A percentile compares a stretch with the other conserved stretches of the same genome.
Conservation (phyloP, 2,888 invertebrate species). For the Syrphus vitripennis region DNA sequence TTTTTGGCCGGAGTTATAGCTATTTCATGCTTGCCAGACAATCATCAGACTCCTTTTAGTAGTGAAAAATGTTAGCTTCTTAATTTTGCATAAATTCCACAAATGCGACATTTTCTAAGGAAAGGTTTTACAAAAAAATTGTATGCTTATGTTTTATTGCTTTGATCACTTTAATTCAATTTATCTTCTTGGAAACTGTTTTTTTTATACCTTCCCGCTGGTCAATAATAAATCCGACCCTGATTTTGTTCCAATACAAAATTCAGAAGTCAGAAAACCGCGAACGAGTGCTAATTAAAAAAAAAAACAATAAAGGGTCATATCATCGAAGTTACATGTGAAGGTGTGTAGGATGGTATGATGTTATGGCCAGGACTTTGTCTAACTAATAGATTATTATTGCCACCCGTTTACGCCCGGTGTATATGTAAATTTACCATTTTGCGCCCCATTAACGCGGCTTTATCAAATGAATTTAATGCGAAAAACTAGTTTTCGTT, state of each 20-base stretch:
- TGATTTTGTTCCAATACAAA: not conserved
- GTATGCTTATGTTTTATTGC: no score
- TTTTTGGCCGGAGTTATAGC: no score
- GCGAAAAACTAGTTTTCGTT: conserved; percentile 38
- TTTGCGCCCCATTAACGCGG: conserved; percentile 51
- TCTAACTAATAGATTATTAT: conserved; percentile 45
- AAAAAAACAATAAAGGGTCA: not conserved
- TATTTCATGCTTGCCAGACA: no score
- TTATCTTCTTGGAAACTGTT: no score
- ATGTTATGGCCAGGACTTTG: not conserved
- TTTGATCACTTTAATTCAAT: no score
- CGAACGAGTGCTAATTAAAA: not conserved
- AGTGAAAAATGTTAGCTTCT: no score
- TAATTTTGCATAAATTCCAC: no score
- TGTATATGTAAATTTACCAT: conserved; percentile 39
- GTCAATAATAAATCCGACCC: not conserved
- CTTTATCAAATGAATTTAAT: conserved; percentile 45
- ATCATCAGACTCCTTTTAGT: no score
- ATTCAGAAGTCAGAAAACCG: not conserved
- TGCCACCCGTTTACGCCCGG: conserved; percentile 15
- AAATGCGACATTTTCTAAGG: no score
- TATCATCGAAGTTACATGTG: not conserved
- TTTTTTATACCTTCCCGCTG: no score
- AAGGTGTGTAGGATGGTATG: not conserved
- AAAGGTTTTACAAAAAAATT: no score